These are phyloP conservation scores for Chlorodrepanis virens DNA, from an alignment of 2,113 vertebrate genomes.

Conservation along the genomic window DNA sequence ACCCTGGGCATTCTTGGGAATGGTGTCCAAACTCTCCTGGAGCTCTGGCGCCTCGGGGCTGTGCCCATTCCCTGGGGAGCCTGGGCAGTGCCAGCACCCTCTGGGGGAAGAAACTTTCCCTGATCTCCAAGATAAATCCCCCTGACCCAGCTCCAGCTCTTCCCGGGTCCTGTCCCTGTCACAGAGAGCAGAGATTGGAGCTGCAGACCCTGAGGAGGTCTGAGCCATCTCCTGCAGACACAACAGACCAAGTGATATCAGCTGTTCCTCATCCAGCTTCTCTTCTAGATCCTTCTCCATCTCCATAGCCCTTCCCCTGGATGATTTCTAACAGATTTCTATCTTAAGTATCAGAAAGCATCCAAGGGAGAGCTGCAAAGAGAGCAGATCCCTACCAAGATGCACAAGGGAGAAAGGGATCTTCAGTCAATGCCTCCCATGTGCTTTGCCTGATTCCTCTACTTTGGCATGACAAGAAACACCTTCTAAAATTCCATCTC, in stretches of 20 bases:
- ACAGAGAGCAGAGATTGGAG: accelerated
- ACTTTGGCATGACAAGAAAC: not conserved
- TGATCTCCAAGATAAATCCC: not conserved
- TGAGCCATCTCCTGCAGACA: not conserved
- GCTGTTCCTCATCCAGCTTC: not conserved
- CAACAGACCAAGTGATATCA: not conserved
- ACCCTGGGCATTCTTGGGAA: not conserved
- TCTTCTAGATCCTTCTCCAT: not conserved
- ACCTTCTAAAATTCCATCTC: not conserved
- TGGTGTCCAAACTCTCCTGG: accelerated
- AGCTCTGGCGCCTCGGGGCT: accelerated
- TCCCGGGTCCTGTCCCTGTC: not conserved
- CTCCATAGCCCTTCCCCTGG: too few species aligned
- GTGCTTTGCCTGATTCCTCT: not conserved
- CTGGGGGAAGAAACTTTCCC: not conserved
- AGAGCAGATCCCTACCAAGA: not conserved
- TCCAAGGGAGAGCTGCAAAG: not conserved
- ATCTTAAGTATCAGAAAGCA: not conserved
- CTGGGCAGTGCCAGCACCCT: not conserved
- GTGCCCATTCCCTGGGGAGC: not conserved
- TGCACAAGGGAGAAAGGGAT: not conserved
- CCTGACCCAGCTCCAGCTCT: accelerated
- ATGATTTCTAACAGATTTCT: not conserved
- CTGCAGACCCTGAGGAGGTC: not conserved
- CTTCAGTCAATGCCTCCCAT: not conserved